phyloP scores from a whole-genome alignment of 2,888 invertebrate genomes.

The Tribolium freemani region DNA sequence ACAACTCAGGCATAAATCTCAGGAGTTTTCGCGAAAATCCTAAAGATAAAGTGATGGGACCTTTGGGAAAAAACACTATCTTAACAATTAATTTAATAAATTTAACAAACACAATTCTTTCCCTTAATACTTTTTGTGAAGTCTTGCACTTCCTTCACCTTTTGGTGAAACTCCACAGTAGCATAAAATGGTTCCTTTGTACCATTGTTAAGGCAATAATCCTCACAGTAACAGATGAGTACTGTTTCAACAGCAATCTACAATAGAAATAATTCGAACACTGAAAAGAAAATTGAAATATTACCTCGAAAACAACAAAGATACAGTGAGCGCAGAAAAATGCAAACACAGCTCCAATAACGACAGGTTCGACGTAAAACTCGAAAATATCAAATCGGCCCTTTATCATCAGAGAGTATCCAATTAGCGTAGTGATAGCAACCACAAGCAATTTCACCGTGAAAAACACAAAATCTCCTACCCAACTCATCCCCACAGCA shows the following conservation, averaged over 20 bases:
- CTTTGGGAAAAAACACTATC: no score
- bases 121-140: neutral
- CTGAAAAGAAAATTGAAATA: neutral
- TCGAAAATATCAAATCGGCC: neutral
- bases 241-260: slow-evolving; percentile 40
- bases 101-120: neutral
- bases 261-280: neutral
- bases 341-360: slow-evolving; percentile 34
- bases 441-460: slow-evolving; percentile 30
- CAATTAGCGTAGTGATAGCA: slow-evolving; percentile 2
- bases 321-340: slow-evolving; percentile 31
- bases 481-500: slow-evolving; percentile 42
- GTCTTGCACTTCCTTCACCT: neutral
- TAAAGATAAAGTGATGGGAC: no score
- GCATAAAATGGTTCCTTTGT: slow-evolving; percentile 17
- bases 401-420: slow-evolving; percentile 4
- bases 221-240: slow-evolving; percentile 45
- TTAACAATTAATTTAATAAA: no score
- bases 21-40: no score
- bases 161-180: neutral
- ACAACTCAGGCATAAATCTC: no score
- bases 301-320: slow-evolving; percentile 49
- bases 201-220: slow-evolving; percentile 40
- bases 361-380: neutral
- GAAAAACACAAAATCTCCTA: slow-evolving; percentile 43